Evolutionary conservation across 2,113 vertebrate genomes (phyloP), one percentile per base, ranked within the genome.

Genomic region (Agapornis roseicollis): DNA sequence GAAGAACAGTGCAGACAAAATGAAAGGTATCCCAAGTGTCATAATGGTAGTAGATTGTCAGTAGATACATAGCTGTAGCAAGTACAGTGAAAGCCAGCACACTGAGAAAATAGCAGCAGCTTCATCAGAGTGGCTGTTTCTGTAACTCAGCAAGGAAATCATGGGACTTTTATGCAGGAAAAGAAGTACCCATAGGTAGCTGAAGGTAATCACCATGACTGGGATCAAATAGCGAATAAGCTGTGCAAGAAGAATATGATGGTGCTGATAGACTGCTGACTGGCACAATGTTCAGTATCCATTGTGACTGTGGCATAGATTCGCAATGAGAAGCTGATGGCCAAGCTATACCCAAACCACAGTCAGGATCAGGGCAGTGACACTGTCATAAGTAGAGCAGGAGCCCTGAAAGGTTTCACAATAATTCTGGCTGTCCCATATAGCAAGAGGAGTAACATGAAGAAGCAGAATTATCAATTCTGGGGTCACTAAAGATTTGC

Each of bases 51-150:
- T 97, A 98, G 42, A 97, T 77, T 17, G 95, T 98, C 88, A 98
- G 93, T 97, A 98, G 63, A 98, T 93, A 49, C 96, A 96, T 63
- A 98, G 92, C 90, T 98, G 97, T 84, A 98, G 93, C 50, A 98
- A 92, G 58, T 97, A 98, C 18, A 98, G 97, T 33, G 97, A 97
- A 94, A 98, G 91, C 97, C 98, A 98, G 94, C 96, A 98, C 35
- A 90, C 68, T 12, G 97, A 98, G 95, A 98, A 98, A n/a, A 97
- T 96, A 41, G 93, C 98, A 24, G 97, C 95, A 22, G 97, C 98
- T 98, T 98, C 97, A 97, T 98, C 83, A 98, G 64, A n/a, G 97
- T 98, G 46, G 97, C 97, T 53, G 97, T 96, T 64, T 89, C 95
- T 97, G 70, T 96, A 94, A 61, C 96, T 98, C 52, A 97, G 95